Conservation (phyloP, 2,888 invertebrate genomes). For the Eustalomyia histrio region DNA sequence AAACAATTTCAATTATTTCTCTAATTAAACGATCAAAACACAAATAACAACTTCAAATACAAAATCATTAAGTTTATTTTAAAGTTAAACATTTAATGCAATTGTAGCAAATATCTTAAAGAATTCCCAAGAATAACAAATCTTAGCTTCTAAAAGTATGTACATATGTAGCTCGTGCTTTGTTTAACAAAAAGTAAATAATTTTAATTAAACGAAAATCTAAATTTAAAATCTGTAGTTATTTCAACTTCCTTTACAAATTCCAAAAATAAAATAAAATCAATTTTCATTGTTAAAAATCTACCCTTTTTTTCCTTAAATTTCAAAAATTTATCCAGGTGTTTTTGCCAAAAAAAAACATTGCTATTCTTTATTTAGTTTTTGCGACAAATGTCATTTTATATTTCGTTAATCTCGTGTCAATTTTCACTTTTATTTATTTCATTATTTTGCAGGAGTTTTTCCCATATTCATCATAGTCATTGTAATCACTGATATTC, state of each 20-base stretch:
- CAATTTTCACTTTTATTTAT: constrained; percentile 65
- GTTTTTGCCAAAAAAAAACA: constrained; percentile 55
- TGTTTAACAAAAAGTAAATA: not conserved
- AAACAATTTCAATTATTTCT: constrained; percentile 77
- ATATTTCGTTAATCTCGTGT: constrained; percentile 61
- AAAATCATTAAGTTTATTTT: too few species aligned
- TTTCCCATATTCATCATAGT: constrained; percentile 62
- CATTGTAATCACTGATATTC: constrained; percentile 37
- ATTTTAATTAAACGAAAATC: constrained; percentile 14
- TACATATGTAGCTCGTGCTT: constrained; percentile 56
- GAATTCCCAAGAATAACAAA: not conserved
- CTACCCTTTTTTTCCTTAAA: constrained; percentile 43
- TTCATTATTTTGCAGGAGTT: constrained; percentile 16
- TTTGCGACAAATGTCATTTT: constrained; percentile 59
- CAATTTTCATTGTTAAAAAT: constrained; percentile 45
- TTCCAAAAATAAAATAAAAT: constrained; percentile 23
- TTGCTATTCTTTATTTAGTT: constrained; percentile 33
- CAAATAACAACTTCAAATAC: not conserved
- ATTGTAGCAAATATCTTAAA: not conserved
- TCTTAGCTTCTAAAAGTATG: constrained; percentile 1
- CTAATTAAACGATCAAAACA: constrained; percentile 76
- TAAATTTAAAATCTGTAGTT: constrained; percentile 25
- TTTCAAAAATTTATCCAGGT: constrained; percentile 55
- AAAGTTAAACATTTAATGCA: not conserved
- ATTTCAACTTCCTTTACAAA: constrained; percentile 34